Conservation (phyloP, 2,113 vertebrate genomes). For the Melanocharis versteri region DNA sequence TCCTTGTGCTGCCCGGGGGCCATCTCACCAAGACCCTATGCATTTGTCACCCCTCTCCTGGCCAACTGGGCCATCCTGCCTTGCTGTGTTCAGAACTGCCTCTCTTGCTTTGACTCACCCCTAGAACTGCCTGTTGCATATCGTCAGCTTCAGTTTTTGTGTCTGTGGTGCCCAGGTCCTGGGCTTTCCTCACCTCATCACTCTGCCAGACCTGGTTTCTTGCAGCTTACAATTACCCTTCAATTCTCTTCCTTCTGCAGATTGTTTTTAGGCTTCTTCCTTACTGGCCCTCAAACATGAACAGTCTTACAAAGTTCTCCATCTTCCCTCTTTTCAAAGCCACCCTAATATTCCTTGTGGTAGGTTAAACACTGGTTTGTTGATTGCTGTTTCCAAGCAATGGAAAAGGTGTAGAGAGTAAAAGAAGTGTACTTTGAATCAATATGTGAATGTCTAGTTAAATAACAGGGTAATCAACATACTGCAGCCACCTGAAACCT, state of each 20-base stretch:
- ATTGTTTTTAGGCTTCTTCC: not conserved
- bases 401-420: not conserved
- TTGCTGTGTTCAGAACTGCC: not conserved
- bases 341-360: not conserved
- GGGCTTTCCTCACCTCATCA: not conserved
- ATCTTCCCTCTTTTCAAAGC: not conserved
- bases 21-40: not conserved
- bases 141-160: not conserved
- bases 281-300: not conserved
- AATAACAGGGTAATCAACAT: not conserved
- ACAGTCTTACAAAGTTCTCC: not conserved
- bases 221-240: not conserved
- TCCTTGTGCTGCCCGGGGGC: fast-evolving
- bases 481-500: not conserved
- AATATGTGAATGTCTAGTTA: not conserved
- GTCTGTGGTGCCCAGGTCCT: not conserved
- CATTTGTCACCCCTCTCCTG: not conserved
- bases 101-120: not conserved
- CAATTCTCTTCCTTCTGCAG: not conserved
- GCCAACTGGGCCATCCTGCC: not conserved
- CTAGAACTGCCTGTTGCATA: not conserved
- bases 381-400: not conserved
- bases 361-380: not conserved
- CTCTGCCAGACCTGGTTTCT: not conserved
- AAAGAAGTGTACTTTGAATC: not conserved